Evolutionary conservation across 64 coral and sea anemone species (phyloP), one percentile per base, ranked within the genome.

Genomic region (Pocillopora verrucosa): DNA sequence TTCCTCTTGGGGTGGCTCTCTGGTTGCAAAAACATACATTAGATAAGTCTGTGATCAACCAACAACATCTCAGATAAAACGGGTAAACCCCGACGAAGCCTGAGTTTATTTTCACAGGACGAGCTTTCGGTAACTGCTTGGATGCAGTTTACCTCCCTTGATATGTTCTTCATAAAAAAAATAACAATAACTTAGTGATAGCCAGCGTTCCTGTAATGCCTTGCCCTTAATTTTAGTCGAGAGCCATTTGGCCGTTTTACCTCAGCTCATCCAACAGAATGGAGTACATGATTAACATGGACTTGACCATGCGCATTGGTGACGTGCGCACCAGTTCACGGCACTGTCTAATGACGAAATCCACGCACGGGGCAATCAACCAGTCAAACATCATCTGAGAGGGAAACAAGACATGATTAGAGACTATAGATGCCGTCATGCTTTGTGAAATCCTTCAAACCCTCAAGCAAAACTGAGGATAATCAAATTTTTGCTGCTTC

Each of bases 341-440:
- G 78, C 96, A 98, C 17, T 95, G 89, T 35, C 96, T 90, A 5
- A 56, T 67, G 12, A 98, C 88, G 56, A 98, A 98, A 16, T 98
- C 96, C 64, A 95, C 62, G 62, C 93, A 90, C 0, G 93, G 93
- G 51, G 96, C 90, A 72, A 98, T 73, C 77, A 98, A 82, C 96
- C 96, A 98, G 65, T 95, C 90, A 88, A 98, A 98, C 96, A 98
- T 98, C 93, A 92, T 89, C 96, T 98, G 22, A 9, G 11, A 11
- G n/a, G 34, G 35, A 56, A 58, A 58, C 56, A 58, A 24, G n/a
- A 70, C 67, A 70, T 24, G 20, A 30, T 1, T 22, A 63, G 41
- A 51, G 7, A 51, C 41, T 7, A 51, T 51, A 51, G 41, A 51
- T 51, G 41, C 7, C 7, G 41, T 51, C 41, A 51, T 7, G 41